These are phyloP conservation scores for Microplitis demolitor DNA, from an alignment of 1,140 invertebrate genomes.

Conservation along the genomic window DNA sequence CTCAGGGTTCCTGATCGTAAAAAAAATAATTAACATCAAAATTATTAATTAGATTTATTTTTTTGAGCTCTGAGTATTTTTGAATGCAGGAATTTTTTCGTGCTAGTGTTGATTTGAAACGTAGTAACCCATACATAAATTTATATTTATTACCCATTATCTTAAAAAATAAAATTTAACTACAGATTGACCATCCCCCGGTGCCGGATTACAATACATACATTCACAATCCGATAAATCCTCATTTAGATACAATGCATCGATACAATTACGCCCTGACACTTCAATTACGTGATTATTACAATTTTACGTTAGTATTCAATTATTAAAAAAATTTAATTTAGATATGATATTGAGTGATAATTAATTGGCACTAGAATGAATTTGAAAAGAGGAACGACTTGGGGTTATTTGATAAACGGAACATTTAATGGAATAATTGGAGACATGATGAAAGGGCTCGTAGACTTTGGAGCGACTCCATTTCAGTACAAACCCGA, in stretches of 20 bases:
- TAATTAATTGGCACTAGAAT: conserved; percentile 49
- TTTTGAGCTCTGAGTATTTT: too few relatives aligned
- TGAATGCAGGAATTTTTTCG: too few relatives aligned
- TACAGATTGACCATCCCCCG: conserved; percentile 52
- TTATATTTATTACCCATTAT: neutral
- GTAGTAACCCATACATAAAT: too few relatives aligned
- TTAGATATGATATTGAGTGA: neutral
- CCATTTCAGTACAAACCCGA: conserved; percentile 67
- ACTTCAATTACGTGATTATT: conserved; percentile 66
- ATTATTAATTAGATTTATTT: too few relatives aligned
- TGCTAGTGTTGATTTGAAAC: too few relatives aligned
- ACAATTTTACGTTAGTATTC: conserved; percentile 65
- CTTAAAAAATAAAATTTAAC: conserved; percentile 42
- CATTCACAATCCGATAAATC: conserved; percentile 57
- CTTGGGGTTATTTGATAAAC: conserved; percentile 71
- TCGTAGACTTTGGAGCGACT: conserved; percentile 67
- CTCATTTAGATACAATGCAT: conserved; percentile 67
- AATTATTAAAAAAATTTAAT: neutral
- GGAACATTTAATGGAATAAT: conserved; percentile 71
- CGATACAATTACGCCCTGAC: conserved; percentile 68
- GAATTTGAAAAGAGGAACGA: conserved; percentile 60
- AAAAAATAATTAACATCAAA: too few relatives aligned
- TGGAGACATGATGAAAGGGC: conserved; percentile 64
- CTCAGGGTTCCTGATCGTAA: too few relatives aligned
- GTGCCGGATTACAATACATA: conserved; percentile 64